These are phyloP conservation scores for Brachyrhaphis roseni DNA, from an alignment of 2,797 vertebrate genomes.

Conservation along the genomic window DNA sequence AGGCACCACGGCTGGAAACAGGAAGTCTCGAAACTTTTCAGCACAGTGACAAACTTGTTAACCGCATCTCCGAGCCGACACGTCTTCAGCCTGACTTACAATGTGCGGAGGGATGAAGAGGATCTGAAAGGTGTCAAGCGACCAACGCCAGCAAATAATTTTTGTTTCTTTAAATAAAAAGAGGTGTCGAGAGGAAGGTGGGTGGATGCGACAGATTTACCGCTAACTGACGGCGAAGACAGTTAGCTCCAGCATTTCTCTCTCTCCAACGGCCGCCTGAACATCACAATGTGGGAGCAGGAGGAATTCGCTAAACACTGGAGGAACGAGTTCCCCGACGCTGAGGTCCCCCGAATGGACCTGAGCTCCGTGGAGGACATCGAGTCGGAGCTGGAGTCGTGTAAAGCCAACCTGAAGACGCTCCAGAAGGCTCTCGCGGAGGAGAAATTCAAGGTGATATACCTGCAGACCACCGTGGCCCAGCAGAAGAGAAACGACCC, in stretches of 20 bases:
- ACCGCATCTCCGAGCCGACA: constrained; percentile 9
- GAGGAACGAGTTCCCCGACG: constrained; percentile 90
- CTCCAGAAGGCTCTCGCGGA: constrained; percentile 88
- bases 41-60: constrained; percentile 54
- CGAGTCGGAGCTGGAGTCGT: constrained; percentile 86
- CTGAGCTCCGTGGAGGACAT: constrained; percentile 85
- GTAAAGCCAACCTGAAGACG: constrained; percentile 83
- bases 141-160: background rate
- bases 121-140: constrained; percentile 17
- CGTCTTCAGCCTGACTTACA: background rate
- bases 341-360: constrained; percentile 84
- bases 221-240: constrained; percentile 26
- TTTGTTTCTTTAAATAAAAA: background rate
- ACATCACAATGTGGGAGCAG: constrained; percentile 86
- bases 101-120: constrained; percentile 38
- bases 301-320: constrained; percentile 90
- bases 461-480: constrained; percentile 88
- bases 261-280: constrained; percentile 1
- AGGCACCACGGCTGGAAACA: constrained; percentile 61
- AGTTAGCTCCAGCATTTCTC: constrained; percentile 9
- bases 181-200: constrained; percentile 15
- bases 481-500: constrained; percentile 64
- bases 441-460: constrained; percentile 93
- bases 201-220: constrained; percentile 12
- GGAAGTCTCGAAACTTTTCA: constrained; percentile 76